phyloP scores from a whole-genome alignment of 1,140 invertebrate genomes.

The Periplaneta americana region DNA sequence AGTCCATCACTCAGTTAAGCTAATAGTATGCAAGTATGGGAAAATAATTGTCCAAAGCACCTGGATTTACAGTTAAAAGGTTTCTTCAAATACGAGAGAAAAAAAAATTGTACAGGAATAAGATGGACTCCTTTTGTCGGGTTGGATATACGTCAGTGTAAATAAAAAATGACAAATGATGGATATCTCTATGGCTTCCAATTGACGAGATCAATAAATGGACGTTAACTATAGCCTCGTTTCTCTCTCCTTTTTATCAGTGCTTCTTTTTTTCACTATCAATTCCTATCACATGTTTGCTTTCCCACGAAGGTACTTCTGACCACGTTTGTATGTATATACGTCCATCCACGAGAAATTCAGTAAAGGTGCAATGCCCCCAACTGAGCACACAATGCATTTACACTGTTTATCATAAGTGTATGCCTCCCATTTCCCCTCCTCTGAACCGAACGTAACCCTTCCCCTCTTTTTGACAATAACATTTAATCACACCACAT shows the following conservation, averaged over 20 bases:
- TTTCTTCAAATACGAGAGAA: background rate
- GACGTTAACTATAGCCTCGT: background rate
- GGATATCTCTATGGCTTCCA: background rate
- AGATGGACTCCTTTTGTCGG: background rate
- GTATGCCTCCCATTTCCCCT: too few relatives aligned
- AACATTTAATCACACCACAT: too few relatives aligned
- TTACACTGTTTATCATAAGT: too few relatives aligned
- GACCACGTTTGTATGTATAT: background rate
- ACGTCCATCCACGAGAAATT: background rate
- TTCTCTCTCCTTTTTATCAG: background rate
- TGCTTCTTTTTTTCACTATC: background rate
- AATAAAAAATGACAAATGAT: background rate
- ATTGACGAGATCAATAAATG: background rate
- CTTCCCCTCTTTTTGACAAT: too few relatives aligned
- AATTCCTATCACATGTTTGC: background rate
- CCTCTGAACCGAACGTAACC: too few relatives aligned
- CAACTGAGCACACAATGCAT: too few relatives aligned
- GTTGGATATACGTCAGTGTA: background rate
- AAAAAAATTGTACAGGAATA: background rate
- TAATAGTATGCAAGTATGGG: background rate
- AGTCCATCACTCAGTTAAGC: background rate
- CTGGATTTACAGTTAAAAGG: background rate
- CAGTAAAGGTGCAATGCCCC: background rate
- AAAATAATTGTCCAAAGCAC: background rate
- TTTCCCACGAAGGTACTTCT: background rate